Conservation (phyloP, 1,140 invertebrate species). For the Brachionus manjavacas region DNA sequence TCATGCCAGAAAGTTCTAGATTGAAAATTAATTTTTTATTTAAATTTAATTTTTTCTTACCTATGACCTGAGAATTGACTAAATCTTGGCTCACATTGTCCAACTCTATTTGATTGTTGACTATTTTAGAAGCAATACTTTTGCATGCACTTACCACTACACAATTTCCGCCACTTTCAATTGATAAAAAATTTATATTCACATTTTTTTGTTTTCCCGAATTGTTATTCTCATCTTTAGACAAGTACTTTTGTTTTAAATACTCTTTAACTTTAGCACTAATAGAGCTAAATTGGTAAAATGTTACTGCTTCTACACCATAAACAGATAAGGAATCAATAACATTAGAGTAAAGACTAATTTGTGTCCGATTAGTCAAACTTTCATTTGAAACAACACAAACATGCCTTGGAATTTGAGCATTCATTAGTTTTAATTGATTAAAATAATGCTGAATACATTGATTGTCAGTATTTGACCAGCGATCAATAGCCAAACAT, state of each 20-base stretch:
- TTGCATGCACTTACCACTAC: background rate
- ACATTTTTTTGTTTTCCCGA: background rate
- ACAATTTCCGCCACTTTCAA: conserved; percentile 2
- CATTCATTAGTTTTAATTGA: background rate
- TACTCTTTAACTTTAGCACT: background rate
- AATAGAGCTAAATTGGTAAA: background rate
- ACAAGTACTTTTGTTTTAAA: background rate
- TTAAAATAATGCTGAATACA: background rate
- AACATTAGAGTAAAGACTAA: background rate
- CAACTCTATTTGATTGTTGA: background rate
- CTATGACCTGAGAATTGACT: conserved; percentile 10
- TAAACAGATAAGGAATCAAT: background rate
- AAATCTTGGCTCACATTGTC: background rate
- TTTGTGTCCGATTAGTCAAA: background rate
- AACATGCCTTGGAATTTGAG: conserved; percentile 12
- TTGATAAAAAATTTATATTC: conserved; percentile 13
- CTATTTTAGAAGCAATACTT: background rate
- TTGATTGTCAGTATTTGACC: background rate
- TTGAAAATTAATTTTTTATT: background rate
- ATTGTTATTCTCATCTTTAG: background rate
- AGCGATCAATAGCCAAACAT: background rate
- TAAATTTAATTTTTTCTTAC: background rate
- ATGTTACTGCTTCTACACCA: background rate
- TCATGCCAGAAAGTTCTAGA: background rate
- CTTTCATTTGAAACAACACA: background rate